Conservation (phyloP, 2,888 invertebrate genomes). For the Amblyjoppa proteus region DNA sequence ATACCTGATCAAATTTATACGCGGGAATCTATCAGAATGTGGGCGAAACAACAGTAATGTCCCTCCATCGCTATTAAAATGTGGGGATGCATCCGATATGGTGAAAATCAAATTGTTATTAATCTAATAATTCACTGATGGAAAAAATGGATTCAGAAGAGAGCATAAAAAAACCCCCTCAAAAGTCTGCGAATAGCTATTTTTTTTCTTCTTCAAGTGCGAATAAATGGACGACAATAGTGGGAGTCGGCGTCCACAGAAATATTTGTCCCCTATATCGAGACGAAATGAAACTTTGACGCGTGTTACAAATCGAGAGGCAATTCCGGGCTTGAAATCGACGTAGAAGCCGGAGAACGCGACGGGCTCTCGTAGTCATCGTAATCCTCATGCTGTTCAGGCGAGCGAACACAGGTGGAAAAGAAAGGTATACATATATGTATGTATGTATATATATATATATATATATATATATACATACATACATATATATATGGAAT, state of each 20-base stretch:
- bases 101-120: neutral
- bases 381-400: constrained; percentile 59
- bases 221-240: neutral
- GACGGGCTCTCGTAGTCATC: constrained; percentile 23
- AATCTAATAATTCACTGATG: neutral
- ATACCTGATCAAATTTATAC: too few species aligned
- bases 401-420: constrained; percentile 51
- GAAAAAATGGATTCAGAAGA: neutral
- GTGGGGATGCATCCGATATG: neutral
- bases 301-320: constrained; percentile 36
- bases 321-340: constrained; percentile 30
- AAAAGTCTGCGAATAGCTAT: neutral
- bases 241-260: neutral
- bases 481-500: constrained; percentile 4
- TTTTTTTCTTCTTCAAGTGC: neutral
- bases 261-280: neutral
- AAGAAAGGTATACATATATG: constrained; percentile 20
- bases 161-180: neutral
- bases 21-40: too few species aligned
- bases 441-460: constrained; percentile 1
- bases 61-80: neutral
- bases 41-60: too few species aligned
- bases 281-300: constrained; percentile 21
- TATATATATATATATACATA: neutral
- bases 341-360: neutral